These are phyloP conservation scores for Mastomys coucha DNA, from an alignment of 2,113 vertebrate species.

Conservation along the genomic window DNA sequence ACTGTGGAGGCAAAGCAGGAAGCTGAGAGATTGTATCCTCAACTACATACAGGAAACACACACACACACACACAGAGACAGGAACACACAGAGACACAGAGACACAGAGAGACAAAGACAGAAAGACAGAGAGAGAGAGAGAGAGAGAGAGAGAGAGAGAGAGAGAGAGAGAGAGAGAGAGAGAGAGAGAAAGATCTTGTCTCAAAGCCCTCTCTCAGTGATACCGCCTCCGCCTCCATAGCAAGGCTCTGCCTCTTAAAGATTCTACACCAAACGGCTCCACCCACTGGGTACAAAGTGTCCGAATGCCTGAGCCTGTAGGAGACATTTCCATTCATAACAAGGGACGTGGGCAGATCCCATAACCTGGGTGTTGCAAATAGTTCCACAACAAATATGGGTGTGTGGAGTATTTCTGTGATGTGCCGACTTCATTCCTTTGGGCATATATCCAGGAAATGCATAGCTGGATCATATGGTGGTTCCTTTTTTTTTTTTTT, in stretches of 20 bases:
- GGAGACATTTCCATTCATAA: not conserved
- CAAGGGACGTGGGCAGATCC: not conserved
- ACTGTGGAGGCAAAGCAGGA: not conserved
- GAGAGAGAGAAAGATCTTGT: not conserved
- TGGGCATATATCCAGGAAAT: not conserved
- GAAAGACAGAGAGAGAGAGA: not conserved
- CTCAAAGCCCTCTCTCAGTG: not conserved
- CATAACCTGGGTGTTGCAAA: not conserved
- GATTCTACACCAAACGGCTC: not conserved
- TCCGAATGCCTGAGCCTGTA: not conserved
- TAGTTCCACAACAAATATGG: not conserved
- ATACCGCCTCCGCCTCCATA: not conserved
- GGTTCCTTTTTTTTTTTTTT: not conserved
- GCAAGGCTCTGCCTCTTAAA: not conserved
- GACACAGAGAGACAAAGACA: not conserved
- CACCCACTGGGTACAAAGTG: not conserved
- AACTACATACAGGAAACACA: too few species aligned
- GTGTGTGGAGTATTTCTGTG: not conserved
- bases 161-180: not conserved
- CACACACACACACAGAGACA: too few species aligned
- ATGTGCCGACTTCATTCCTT: not conserved
- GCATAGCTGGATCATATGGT: not conserved
- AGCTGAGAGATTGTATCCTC: not conserved
- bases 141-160: not conserved
- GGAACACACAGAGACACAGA: not conserved